phyloP scores from a whole-genome alignment of 2,113 vertebrate species.

The Lathamus discolor region DNA sequence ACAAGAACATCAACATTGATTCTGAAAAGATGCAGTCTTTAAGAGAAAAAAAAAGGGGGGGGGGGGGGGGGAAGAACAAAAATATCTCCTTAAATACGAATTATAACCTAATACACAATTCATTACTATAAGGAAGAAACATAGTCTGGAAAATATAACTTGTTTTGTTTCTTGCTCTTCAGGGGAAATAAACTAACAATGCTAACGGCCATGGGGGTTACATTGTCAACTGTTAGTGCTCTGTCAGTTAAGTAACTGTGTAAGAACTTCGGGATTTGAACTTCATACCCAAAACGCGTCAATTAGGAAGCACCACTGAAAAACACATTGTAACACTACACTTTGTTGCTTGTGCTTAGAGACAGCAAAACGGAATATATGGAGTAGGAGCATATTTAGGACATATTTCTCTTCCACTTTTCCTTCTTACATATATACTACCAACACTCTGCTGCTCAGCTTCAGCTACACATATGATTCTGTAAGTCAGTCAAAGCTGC shows the following conservation, averaged over 20 bases:
- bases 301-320: not conserved
- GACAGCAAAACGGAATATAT: not conserved
- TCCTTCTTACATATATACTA: not conserved
- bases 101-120: not conserved
- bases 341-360: not conserved
- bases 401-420: not conserved
- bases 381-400: not conserved
- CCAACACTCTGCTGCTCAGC: not conserved
- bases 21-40: not conserved
- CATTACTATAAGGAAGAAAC: not conserved
- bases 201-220: not conserved
- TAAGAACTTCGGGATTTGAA: not conserved
- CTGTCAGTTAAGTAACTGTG: not conserved
- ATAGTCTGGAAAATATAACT: not conserved
- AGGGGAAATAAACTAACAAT: not conserved
- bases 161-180: not conserved
- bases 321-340: not conserved
- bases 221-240: not conserved
- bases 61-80: not conserved
- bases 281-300: not conserved
- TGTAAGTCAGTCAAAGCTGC: not conserved
- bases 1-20: not conserved
- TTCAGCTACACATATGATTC: not conserved
- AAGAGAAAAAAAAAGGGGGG: rapidly evolving
- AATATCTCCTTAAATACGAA: not conserved